These are phyloP conservation scores for Scolopax rusticola DNA, from an alignment of 2,797 vertebrate genomes.

Conservation along the genomic window DNA sequence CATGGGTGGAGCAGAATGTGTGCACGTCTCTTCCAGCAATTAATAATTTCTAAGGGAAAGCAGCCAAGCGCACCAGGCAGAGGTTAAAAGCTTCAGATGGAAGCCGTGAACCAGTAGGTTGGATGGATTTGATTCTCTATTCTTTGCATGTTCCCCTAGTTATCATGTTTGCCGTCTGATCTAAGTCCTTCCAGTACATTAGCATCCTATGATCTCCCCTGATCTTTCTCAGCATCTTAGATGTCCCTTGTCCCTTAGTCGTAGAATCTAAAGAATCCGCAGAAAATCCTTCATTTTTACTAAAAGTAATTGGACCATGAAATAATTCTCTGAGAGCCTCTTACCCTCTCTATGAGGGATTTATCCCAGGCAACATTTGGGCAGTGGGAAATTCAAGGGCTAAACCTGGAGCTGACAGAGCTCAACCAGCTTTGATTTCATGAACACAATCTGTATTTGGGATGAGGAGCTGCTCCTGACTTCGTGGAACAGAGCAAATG, in stretches of 20 bases:
- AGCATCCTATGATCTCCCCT: neutral
- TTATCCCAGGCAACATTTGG: neutral
- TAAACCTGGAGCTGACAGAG: neutral
- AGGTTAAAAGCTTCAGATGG: neutral
- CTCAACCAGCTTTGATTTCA: neutral
- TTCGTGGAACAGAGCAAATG: neutral
- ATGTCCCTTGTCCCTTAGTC: neutral
- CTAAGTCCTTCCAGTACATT: neutral
- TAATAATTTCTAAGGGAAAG: constrained; percentile 10
- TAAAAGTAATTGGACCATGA: neutral
- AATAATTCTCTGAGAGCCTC: neutral
- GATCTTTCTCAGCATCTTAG: neutral
- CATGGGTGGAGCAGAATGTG: neutral
- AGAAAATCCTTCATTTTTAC: neutral
- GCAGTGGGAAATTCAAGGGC: neutral
- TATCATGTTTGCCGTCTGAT: neutral
- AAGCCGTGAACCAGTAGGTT: neutral
- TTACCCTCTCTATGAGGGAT: neutral
- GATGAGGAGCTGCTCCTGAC: neutral
- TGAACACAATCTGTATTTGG: neutral
- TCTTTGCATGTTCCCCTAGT: neutral
- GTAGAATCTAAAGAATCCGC: neutral
- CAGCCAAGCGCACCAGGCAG: neutral
- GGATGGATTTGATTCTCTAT: neutral
- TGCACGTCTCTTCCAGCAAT: neutral